Conservation (phyloP, 2,888 invertebrate species). For the Eristalis tenax region DNA sequence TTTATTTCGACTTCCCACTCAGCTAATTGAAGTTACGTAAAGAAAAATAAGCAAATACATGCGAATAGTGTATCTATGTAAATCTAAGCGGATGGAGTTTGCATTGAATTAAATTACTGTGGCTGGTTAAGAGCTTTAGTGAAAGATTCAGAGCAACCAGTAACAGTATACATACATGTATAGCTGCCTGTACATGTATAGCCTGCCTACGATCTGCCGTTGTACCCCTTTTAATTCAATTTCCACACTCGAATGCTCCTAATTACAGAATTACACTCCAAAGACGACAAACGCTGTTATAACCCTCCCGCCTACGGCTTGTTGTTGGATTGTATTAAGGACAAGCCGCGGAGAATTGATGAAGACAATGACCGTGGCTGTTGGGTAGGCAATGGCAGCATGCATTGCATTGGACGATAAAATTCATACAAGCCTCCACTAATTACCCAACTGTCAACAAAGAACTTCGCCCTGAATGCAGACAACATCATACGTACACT, state of each 20-base stretch:
- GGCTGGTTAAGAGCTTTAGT: constrained; percentile 19
- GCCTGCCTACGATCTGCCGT: constrained; percentile 22
- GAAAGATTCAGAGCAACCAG: neutral
- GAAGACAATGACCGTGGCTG: constrained; percentile 48
- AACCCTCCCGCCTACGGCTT: constrained; percentile 41
- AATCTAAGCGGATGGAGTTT: constrained; percentile 23
- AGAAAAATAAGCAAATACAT: neutral
- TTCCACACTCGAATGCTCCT: constrained; percentile 60
- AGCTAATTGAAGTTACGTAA: constrained; percentile 60
- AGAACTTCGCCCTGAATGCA: constrained; percentile 24
- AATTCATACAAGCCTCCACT: constrained; percentile 47
- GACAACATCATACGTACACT: neutral
- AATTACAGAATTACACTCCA: constrained; percentile 48
- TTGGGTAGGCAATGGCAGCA: constrained; percentile 26
- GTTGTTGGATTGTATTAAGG: constrained; percentile 27
- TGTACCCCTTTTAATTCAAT: constrained; percentile 55
- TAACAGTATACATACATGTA: neutral
- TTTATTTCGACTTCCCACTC: constrained; percentile 25
- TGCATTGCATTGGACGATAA: constrained; percentile 22
- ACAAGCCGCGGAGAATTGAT: constrained; percentile 26
- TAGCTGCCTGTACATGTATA: neutral
- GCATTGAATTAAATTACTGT: constrained; percentile 29
- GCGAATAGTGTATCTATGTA: constrained; percentile 6
- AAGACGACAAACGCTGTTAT: constrained; percentile 27
- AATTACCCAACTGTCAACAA: constrained; percentile 37